Base-by-base conservation (phyloP, 1,140 invertebrate species). In the Linepithema humile region DNA sequence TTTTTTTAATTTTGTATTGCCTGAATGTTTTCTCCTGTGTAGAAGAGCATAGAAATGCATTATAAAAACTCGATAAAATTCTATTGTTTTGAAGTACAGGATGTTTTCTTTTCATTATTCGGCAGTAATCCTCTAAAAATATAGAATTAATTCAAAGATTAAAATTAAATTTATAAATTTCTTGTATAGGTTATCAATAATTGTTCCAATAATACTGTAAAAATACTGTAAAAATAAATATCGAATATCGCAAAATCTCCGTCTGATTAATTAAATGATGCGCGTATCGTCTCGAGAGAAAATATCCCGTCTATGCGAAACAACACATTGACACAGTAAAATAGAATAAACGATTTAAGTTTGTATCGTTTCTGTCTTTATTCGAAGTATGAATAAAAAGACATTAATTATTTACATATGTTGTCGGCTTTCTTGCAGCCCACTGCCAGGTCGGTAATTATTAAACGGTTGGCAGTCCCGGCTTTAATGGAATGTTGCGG, bases 401-500 rank as follows among this genome's bases (percentile, higher is more conserved):
- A 62, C 23, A 72, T 77, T 40, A 60, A 69, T 57, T 75, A 53
- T 77, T 23, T 75, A 75, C 73, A 64, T 64, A 45, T 53, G 67
- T 50, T 67, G 53, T 53, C 60, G 40, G 4, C 35, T 48, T 70
- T 45, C 29, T 48, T 35, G 60, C 50, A 26, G 45, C 40, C 40
- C 7, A 55, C 73, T 73, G 57, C 43, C 80, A 29, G 23, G 70
- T 40, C 38, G 43, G 48, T 45, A 35, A 55, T 80, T 73, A 73
- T 73, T 73, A 72, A 62, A 75, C 73, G 82, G 83, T 89, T 90
- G 90, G 90, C 92, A 92, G 90, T 91, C 87, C 84, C 84, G 90
- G 88, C 85, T 86, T 90, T 75, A 90, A 50, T 92, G 91, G 92
- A 92, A 92, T 92, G 92, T 92, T 88, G 88, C 90, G 89, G 87